These are phyloP conservation scores for Holcopasites calliopsidis DNA, from an alignment of 1,140 invertebrate genomes.

Conservation along the genomic window DNA sequence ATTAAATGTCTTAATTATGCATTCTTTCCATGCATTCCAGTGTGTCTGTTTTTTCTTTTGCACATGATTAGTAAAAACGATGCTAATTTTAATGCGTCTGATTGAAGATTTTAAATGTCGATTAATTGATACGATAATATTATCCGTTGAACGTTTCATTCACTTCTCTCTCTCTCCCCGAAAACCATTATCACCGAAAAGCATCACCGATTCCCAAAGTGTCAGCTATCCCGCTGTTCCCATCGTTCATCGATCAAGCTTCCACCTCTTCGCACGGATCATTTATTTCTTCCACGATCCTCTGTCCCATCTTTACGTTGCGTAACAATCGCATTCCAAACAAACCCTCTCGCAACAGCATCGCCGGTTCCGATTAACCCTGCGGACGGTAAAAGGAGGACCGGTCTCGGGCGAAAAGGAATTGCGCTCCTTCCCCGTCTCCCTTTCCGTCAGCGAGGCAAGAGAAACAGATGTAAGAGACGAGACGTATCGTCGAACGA, in stretches of 20 bases:
- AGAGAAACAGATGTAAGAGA: slow-evolving; percentile 14
- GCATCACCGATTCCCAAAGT: not conserved
- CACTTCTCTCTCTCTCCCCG: no score
- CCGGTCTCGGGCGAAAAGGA: not conserved
- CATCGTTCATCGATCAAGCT: not conserved
- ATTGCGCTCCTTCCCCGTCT: not conserved
- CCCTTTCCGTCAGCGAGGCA: not conserved
- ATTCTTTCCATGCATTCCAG: no score
- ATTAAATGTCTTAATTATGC: no score
- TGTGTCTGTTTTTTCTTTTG: no score
- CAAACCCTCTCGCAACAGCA: slow-evolving; percentile 8
- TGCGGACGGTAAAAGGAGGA: not conserved
- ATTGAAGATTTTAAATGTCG: no score
- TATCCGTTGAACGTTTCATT: no score
- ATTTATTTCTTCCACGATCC: slow-evolving; percentile 37
- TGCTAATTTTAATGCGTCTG: no score
- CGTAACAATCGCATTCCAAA: slow-evolving; percentile 19
- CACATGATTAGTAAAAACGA: no score
- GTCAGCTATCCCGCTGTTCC: not conserved
- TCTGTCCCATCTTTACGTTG: no score
- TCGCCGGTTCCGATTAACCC: slow-evolving; percentile 26
- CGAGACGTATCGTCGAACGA: slow-evolving; percentile 39
- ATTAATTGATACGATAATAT: no score
- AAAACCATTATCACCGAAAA: no score
- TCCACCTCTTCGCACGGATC: not conserved